Base-by-base conservation (phyloP, 1,140 invertebrate species). In the Aethina tumida region DNA sequence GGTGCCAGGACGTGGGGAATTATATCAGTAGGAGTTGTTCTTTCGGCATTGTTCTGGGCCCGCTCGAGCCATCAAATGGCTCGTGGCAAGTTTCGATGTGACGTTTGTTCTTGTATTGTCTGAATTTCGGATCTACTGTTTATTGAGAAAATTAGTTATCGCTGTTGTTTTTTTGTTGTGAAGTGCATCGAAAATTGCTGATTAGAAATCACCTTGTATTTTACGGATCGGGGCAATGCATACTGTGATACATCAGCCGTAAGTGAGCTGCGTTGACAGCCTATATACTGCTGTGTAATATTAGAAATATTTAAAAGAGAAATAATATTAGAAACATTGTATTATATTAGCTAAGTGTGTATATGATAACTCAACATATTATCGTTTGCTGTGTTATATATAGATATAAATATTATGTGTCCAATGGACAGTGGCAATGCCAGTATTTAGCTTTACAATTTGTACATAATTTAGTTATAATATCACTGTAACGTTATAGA, bases 211-310 rank as follows among this genome's bases (percentile, higher is more conserved):
- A 43, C 37, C 43, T 49, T 45, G 43, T 39, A 40, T 34, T 35
- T 38, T 48, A 49, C 52, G 58, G 58, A 56, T 58, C 51, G 59
- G 58, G 59, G 59, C 59, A 62, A 62, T 62, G 56, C 55, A 58
- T 56, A 51, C 58, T 59, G 56, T 59, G 56, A 60, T 60, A 62
- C 53, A 60, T 46, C 49, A 58, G 52, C 56, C 50, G 51, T 54
- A 53, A 50, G n/a, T 21, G 52, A 50, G 49, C 50, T 50, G 47
- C 50, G 45, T 31, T 26, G 45, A 46, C 43, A 38, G 48, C 50
- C 37, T 45, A 45, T 44, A 52, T 40, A 52, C 52, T 50, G 45
- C 47, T 49, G 43, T 55, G 50, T 52, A 47, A 48, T 38, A 30
- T 47, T 54, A 54, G 39, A 52, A 38, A 41, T 47, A 45, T 39